Evolutionary conservation across 2,113 vertebrate genomes (phyloP).

Genomic region (Crotophaga sulcirostris): DNA sequence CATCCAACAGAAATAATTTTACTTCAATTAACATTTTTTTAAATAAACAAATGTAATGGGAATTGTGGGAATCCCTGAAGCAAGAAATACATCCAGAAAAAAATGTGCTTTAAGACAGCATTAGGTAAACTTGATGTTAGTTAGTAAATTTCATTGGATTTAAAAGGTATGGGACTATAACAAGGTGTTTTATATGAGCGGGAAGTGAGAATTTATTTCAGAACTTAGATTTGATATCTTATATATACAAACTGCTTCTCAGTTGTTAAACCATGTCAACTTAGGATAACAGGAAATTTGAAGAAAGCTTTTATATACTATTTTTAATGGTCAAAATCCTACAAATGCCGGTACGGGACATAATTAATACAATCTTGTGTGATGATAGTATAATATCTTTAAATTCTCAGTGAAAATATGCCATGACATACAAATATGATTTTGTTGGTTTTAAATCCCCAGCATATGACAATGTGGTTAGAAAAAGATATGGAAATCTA

Average conservation of each 20-base stretch:
- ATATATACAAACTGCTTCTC: background rate
- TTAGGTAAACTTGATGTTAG: background rate
- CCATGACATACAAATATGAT: background rate
- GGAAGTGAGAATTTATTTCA: background rate
- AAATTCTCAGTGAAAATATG: background rate
- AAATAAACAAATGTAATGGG: background rate
- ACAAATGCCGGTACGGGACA: background rate
- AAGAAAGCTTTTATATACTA: background rate
- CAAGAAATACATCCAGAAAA: background rate
- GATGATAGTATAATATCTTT: background rate
- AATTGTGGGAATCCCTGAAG: background rate
- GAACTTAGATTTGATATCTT: background rate
- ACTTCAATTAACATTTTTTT: background rate
- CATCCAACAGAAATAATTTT: background rate
- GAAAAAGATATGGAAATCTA: fast-evolving
- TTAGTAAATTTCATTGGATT: background rate
- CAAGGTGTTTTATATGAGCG: background rate
- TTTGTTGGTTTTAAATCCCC: background rate
- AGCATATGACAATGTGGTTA: background rate
- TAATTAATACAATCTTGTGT: background rate
- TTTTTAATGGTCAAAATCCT: background rate
- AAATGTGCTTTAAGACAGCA: background rate
- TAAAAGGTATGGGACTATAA: background rate
- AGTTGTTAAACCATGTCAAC: background rate
- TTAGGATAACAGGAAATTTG: background rate